Conservation (phyloP, 2,797 vertebrate genomes). For the Labroides dimidiatus region DNA sequence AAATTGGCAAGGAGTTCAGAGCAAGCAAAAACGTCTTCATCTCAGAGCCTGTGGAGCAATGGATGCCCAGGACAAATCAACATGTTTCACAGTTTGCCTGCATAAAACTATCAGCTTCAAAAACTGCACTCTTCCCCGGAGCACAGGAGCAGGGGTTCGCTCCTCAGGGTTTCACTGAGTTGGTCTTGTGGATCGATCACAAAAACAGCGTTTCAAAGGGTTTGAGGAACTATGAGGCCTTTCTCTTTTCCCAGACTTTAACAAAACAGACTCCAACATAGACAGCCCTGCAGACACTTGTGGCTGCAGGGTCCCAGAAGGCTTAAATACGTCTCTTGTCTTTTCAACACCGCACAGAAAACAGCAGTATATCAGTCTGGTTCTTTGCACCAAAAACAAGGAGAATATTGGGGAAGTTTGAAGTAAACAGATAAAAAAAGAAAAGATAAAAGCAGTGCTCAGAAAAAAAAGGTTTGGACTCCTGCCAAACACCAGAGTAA, state of each 20-base stretch:
- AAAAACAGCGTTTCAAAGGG: slow-evolving; percentile 78
- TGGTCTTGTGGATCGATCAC: slow-evolving; percentile 75
- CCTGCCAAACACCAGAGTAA: slow-evolving; percentile 20
- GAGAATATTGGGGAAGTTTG: slow-evolving; percentile 34
- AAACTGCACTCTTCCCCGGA: slow-evolving; percentile 67
- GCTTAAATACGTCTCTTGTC: slow-evolving; percentile 59
- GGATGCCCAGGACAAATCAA: slow-evolving; percentile 76
- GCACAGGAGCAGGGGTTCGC: slow-evolving; percentile 67
- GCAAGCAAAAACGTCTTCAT: slow-evolving; percentile 69
- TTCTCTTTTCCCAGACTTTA: slow-evolving; percentile 61
- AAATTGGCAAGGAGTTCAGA: slow-evolving; percentile 75
- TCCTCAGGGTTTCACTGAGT: slow-evolving; percentile 68
- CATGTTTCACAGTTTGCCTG: slow-evolving; percentile 66
- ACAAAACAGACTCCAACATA: slow-evolving; percentile 68
- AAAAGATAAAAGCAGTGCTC: slow-evolving; percentile 10
- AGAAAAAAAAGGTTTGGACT: slow-evolving; percentile 21
- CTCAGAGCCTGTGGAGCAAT: slow-evolving; percentile 64
- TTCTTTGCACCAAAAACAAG: slow-evolving; percentile 23
- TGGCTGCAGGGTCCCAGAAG: slow-evolving; percentile 63
- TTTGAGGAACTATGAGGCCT: slow-evolving; percentile 68
- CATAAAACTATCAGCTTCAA: slow-evolving; percentile 69
- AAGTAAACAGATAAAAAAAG: slow-evolving; percentile 33
- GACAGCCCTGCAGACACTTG: slow-evolving; percentile 78
- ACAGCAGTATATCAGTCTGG: slow-evolving; percentile 44
- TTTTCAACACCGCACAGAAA: slow-evolving; percentile 54